Percentiles rank a stretch among this genome's conserved stretches.
Conservation (phyloP, 2,113 vertebrate species). For the Rhabdornis inornatus region DNA sequence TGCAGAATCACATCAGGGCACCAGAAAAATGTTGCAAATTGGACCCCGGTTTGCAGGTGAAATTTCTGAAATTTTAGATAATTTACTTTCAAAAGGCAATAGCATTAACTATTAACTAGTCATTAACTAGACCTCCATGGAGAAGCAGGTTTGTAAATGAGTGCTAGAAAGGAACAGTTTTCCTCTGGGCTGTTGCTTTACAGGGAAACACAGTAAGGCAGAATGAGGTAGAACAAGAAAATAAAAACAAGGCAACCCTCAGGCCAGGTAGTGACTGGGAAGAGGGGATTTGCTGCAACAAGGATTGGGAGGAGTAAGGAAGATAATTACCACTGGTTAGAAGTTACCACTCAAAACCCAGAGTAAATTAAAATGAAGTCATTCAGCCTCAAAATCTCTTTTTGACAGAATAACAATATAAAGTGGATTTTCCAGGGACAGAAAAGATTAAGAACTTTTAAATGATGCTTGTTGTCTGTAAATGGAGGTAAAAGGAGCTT, state of each 20-base stretch:
- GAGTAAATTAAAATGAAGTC: accelerated
- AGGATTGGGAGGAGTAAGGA: neutral
- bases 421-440: neutral
- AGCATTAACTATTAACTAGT: neutral
- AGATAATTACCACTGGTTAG: accelerated
- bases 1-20: neutral
- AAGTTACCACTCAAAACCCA: neutral
- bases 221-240: neutral
- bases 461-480: neutral
- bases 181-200: neutral
- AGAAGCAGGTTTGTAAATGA: neutral
- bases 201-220: neutral
- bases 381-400: neutral
- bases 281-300: neutral
- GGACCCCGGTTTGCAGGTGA: neutral
- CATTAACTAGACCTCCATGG: accelerated
- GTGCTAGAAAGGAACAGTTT: neutral
- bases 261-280: too few relatives aligned
- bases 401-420: neutral
- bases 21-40: neutral
- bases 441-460: neutral
- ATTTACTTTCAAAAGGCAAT: neutral
- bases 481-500: neutral
- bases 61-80: accelerated
- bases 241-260: neutral